Evolutionary conservation across 2,113 vertebrate genomes (phyloP), one percentile per base, ranked within the genome.

Genomic region (Megaceryle maxima): DNA sequence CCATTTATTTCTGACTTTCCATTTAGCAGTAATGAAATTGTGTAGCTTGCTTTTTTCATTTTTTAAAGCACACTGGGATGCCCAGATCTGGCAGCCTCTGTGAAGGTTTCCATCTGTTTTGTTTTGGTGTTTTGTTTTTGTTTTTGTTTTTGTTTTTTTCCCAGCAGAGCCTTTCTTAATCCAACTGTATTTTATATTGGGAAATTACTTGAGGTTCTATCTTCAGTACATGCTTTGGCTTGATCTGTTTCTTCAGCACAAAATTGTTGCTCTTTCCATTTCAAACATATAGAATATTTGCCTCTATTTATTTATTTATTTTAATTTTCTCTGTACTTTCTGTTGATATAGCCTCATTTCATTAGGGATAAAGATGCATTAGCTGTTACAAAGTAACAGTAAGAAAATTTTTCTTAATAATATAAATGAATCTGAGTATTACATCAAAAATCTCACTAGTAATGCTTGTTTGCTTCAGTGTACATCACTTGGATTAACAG

Each of bases 21-120:
- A 74, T 92, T 95, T 92, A 85, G 48, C 64, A 93, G 39, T 90
- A 95, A 95, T 91, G 16, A 93, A 96, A 92, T 60, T 43, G 19
- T 86, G 14, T 55, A 37, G 10, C 18, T 79, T 66, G 21, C 2
- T 81, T 75, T 48, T 57, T 70, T 33, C 10, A 83, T 69, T 80
- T 68, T 76, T 83, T 72, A 50, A 81, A 88, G 28, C 19, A 26
- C 3, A 5, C 35, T 85, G n/a, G 66, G 62, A 78, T 91, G 44
- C 41, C 41, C 66, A 73, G 14, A 17, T 60, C 53, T 94, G 88
- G 67, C 68, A 90, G 20, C 21, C 33, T 79, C 73, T 48, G 2
- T 81, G 48, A 88, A 82, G 46, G n/a, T 87, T 62, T 74, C 53
- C 46, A 33, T 70, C 66, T 84, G 62, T 15, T 87, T 76, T 31